Percentiles rank a stretch among this genome's conserved stretches.
Conservation (phyloP, 2,113 vertebrate species). For the Protobothrops flavoviridis region DNA sequence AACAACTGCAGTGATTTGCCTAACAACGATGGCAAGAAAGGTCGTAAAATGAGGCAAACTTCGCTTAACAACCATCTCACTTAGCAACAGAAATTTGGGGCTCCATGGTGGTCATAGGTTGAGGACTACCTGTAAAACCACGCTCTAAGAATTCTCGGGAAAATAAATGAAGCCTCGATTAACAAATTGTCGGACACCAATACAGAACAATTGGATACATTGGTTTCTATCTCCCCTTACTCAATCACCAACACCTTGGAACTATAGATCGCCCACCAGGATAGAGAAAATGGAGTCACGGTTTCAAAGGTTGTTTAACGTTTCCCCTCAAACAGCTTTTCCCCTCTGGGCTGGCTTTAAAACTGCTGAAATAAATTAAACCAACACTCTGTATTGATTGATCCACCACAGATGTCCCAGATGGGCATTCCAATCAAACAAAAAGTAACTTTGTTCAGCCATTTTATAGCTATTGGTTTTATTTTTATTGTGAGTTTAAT, state of each 20-base stretch:
- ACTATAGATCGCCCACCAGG: not conserved
- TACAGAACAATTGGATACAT: not conserved
- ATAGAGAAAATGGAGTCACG: not conserved
- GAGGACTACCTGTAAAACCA: not conserved
- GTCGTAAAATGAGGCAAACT: no score
- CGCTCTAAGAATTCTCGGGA: not conserved
- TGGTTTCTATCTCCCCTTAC: not conserved
- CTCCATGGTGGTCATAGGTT: not conserved
- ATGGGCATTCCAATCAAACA: not conserved
- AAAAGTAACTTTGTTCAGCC: not conserved
- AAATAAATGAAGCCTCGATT: not conserved
- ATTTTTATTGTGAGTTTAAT: not conserved
- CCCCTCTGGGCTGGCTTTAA: not conserved
- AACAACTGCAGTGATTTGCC: no score
- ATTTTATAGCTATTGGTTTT: not conserved
- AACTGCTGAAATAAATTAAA: not conserved
- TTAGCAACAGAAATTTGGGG: no score
- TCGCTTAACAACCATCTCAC: no score
- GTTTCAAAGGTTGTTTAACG: not conserved
- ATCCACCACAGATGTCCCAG: not conserved
- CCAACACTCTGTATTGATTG: not conserved
- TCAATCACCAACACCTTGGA: not conserved
- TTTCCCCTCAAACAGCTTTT: not conserved
- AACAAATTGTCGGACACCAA: not conserved
- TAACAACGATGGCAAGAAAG: no score